phyloP scores from a whole-genome alignment of 2,888 invertebrate genomes.

The Dioctria rufipes region DNA sequence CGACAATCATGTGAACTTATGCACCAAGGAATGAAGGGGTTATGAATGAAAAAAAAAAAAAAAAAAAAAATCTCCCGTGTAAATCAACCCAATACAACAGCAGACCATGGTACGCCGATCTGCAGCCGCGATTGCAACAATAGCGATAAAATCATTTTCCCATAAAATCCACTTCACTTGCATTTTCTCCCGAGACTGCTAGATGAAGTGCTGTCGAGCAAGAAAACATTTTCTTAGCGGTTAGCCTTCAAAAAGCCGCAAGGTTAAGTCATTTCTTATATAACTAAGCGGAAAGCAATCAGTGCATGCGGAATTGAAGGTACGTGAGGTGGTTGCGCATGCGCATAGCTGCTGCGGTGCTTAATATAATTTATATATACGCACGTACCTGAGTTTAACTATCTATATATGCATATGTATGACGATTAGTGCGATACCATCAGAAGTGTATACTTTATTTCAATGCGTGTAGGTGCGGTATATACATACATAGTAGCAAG shows the following conservation, averaged over 20 bases:
- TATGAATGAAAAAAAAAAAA: conserved; percentile 4
- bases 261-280: conserved; percentile 42
- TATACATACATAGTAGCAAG: neutral
- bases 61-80: conserved; percentile 5
- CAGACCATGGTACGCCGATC: neutral
- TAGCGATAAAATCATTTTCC: conserved; percentile 32
- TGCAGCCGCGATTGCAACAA: neutral
- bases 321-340: conserved; percentile 26
- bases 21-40: neutral
- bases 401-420: too few relatives aligned
- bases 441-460: neutral
- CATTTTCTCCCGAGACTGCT: conserved; percentile 15
- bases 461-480: conserved; percentile 4
- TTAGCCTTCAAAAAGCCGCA: conserved; percentile 32
- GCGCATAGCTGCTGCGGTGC: neutral
- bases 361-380: neutral
- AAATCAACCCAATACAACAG: neutral
- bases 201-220: neutral
- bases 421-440: too few relatives aligned
- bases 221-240: conserved; percentile 24
- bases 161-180: conserved; percentile 8
- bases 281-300: conserved; percentile 25
- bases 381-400: neutral
- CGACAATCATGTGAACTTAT: neutral
- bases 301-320: conserved; percentile 37